Conservation (phyloP, 35 echinoderm and acorn worm genomes). For the Apostichopus californicus region DNA sequence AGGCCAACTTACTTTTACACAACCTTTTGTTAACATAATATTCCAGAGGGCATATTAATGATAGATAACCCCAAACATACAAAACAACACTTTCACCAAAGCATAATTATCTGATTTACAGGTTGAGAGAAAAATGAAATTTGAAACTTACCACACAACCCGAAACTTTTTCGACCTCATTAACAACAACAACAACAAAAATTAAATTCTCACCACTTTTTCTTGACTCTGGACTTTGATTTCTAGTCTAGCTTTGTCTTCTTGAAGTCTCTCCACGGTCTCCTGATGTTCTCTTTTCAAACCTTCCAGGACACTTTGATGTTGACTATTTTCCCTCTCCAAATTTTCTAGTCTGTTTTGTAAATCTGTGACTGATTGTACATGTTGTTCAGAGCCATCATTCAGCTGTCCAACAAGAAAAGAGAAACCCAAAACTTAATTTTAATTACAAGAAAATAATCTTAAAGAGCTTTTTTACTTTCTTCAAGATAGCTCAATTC, state of each 20-base stretch:
- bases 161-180: too few species aligned
- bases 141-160: too few species aligned
- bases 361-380: slow-evolving; percentile 71
- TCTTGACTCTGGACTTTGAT: slow-evolving; percentile 89
- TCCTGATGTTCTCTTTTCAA: slow-evolving; percentile 79
- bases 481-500: neutral
- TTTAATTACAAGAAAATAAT: neutral
- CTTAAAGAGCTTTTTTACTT: too few species aligned
- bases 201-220: slow-evolving; percentile 72
- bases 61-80: too few species aligned
- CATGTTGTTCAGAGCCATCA: slow-evolving; percentile 73
- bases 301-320: slow-evolving; percentile 87
- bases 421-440: neutral
- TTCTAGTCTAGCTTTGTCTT: slow-evolving; percentile 93
- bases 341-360: slow-evolving; percentile 73
- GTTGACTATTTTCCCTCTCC: slow-evolving; percentile 82
- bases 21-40: too few species aligned
- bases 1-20: too few species aligned
- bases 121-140: too few species aligned
- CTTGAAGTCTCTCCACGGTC: slow-evolving; percentile 85
- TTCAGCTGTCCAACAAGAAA: slow-evolving; percentile 64
- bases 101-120: too few species aligned
- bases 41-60: too few species aligned
- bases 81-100: too few species aligned
- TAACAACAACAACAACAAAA: neutral